Base-by-base conservation (phyloP, 2,888 invertebrate species). In the Andrena minutula region DNA sequence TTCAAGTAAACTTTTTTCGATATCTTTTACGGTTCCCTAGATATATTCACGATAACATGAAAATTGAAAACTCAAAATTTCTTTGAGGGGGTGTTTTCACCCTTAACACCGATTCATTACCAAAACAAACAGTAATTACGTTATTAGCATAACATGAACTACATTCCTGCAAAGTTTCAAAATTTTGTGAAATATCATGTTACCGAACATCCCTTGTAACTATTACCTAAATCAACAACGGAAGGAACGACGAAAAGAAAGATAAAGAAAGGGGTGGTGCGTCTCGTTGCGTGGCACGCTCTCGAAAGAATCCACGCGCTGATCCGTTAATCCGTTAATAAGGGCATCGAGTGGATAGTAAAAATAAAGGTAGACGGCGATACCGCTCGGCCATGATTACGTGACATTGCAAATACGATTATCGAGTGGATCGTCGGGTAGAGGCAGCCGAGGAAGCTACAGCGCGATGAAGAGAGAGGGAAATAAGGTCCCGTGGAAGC, bases 301-400 rank as follows among this genome's bases (percentile, higher is more conserved):
- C 26, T 5, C 16, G 0, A 12, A 47, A 41, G n/a, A 41, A 30
- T 5, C 20, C 12, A 32, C 8, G 12, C 10, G 4, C 58, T 69
- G 77, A 87, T 83, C 83, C 75, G 73, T 76, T 87, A 83, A 88
- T 88, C 82, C 79, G 65, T 82, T 88, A 87, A 87, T 86, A 78
- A 83, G 80, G 35, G 68, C 68, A 51, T 56, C 20, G 35, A 63
- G 71, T 53, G 71, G 60, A 78, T 78, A 69, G 72, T 76, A 75
- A 71, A 51, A 74, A 51, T 63, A 56, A 73, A 75, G 80, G 65
- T 51, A 68, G 56, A 30, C 12, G 68, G 7, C 66, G 79, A 83
- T 82, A 79, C 71, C 73, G 73, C 51, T 64, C 63, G 53, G 56
- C 53, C 65, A 56, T 63, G 76, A 84, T 84, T 79, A 74, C 58